Evolutionary conservation across 2,888 invertebrate species (phyloP), one percentile per base, ranked within the genome.

Genomic region (Galeruca laticollis): DNA sequence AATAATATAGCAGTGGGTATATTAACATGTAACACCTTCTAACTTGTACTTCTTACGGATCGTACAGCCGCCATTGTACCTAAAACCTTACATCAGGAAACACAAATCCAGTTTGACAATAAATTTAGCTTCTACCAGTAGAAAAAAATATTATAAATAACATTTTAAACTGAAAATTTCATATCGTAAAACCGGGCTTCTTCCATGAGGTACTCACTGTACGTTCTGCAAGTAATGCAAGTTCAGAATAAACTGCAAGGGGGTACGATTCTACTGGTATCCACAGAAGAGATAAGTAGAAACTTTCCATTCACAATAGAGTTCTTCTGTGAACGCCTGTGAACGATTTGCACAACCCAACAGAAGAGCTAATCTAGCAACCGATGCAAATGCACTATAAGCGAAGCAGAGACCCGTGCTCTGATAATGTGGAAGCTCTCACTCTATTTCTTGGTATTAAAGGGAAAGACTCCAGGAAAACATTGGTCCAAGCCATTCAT

Each of bases 331-430:
- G 56, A 8, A 57, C 10, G 15, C 56, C 56, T 18, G 18, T 35
- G 82, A 79, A 82, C 81, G 79, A 77, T 78, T 79, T 77, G 84
- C 83, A 82, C 82, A 84, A 84, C 83, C 84, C 84, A 85, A 85
- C 79, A 82, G 65, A 79, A 83, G 81, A 82, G 84, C 84, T 83
- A 84, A 85, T 80, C 81, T 83, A 84, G 82, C 82, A 82, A 82
- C 83, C 77, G 76, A 81, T 81, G 81, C 82, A 75, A 80, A 82
- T 82, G 81, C 82, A 82, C 77, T 77, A 78, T 76, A 81, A 85
- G 85, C 84, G 79, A 85, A 86, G 85, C 85, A 84, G 84, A 85
- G 84, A 85, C 84, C 84, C 83, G 83, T 84, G 84, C 84, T 84
- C 84, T 84, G 81, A 84, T 82, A 82, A 81, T 82, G 81, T 84